Percentiles rank a stretch among this genome's conserved stretches.
Conservation (phyloP, 1,140 invertebrate genomes). For the Drepana arcuata region DNA sequence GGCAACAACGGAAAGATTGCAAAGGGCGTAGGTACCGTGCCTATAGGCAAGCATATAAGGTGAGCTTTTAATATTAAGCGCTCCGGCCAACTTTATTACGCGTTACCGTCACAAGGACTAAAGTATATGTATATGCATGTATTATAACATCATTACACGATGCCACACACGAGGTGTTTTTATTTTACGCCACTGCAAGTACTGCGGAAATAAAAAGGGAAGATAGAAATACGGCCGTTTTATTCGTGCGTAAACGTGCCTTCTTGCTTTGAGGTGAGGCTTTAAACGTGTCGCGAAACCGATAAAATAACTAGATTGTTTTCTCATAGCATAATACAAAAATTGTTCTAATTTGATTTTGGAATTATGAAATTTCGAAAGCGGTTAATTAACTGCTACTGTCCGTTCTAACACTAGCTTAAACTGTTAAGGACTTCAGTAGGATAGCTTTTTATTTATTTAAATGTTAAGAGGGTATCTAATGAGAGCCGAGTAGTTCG, state of each 20-base stretch:
- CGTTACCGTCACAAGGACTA: constrained; percentile 27
- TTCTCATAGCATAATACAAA: background rate
- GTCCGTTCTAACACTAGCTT: too few species aligned
- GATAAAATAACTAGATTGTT: background rate
- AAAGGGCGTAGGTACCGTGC: constrained; percentile 42
- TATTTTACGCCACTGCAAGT: constrained; percentile 4
- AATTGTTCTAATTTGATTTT: background rate
- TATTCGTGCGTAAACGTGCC: constrained; percentile 3
- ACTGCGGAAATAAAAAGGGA: constrained; percentile 9
- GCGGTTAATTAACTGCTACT: too few species aligned
- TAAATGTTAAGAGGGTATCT: too few species aligned
- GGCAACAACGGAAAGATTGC: constrained; percentile 57
- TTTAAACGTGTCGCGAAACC: background rate
- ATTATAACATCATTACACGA: background rate
- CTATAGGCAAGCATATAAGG: constrained; percentile 31
- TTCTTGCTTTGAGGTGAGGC: background rate
- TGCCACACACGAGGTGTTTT: constrained; percentile 4
- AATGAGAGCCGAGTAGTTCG: too few species aligned
- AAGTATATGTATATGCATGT: background rate
- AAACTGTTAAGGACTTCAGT: too few species aligned
- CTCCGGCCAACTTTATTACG: constrained; percentile 37
- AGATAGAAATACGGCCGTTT: constrained; percentile 2
- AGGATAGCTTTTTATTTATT: too few species aligned
- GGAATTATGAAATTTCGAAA: too few species aligned
- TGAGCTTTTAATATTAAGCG: constrained; percentile 49